Percentiles rank a stretch among this genome's conserved stretches.
These are phyloP conservation scores for Lissocephala sabroskyi DNA, from an alignment of 2,888 invertebrate species.

Conservation along the genomic window DNA sequence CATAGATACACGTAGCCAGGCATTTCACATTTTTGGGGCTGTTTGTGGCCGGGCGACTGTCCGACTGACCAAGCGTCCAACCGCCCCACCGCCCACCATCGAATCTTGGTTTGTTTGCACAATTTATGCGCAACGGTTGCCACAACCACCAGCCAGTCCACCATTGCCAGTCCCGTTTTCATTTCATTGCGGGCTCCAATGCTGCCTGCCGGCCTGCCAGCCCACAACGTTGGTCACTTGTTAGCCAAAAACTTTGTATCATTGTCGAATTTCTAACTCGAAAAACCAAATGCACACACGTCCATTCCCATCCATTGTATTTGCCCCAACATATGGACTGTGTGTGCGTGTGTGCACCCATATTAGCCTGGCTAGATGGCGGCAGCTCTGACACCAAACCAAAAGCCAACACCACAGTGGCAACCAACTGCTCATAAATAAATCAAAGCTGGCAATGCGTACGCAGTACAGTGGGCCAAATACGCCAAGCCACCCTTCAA, in stretches of 20 bases:
- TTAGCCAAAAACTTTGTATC: constrained; percentile 37
- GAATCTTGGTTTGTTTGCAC: constrained; percentile 53
- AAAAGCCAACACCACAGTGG: constrained; percentile 44
- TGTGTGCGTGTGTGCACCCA: constrained; percentile 24
- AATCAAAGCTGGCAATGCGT: constrained; percentile 31
- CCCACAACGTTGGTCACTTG: constrained; percentile 25
- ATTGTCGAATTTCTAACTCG: constrained; percentile 44
- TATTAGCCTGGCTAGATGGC: constrained; percentile 44
- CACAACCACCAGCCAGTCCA: constrained; percentile 26
- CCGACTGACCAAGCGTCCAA: no score
- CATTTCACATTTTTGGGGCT: constrained; percentile 33
- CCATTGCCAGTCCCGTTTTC: no score
- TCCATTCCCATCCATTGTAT: background rate
- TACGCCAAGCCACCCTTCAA: no score
- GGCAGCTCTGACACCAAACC: constrained; percentile 43
- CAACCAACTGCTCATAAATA: constrained; percentile 45
- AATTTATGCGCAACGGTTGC: constrained; percentile 38
- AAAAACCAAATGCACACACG: constrained; percentile 11
- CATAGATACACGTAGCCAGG: constrained; percentile 27
- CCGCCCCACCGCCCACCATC: no score
- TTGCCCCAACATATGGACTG: background rate
- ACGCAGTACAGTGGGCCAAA: constrained; percentile 32
- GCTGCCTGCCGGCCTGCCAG: constrained; percentile 11
- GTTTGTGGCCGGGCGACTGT: constrained; percentile 29
- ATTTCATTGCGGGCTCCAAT: no score